Evolutionary conservation across 2,888 invertebrate species (phyloP).

Genomic region (Xestia c-nigrum): DNA sequence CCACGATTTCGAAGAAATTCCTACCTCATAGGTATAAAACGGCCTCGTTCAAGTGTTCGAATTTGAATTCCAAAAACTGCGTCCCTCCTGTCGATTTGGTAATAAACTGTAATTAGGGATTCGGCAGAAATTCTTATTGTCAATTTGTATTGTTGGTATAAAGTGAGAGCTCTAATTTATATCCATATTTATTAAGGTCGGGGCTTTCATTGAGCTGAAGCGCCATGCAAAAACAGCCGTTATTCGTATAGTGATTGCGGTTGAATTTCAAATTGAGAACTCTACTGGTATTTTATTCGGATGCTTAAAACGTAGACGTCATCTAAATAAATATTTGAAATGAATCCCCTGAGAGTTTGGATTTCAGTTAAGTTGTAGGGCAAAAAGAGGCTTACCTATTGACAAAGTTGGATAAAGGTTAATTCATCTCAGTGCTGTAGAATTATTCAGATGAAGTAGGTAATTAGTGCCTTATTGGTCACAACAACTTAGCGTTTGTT

Average conservation of each 20-base stretch:
- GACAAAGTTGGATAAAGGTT: constrained; percentile 33
- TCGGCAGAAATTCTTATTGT: constrained; percentile 69
- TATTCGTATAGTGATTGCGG: constrained; percentile 74
- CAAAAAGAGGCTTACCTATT: constrained; percentile 56
- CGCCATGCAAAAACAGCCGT: constrained; percentile 70
- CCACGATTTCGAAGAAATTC: neutral
- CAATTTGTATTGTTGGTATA: constrained; percentile 73
- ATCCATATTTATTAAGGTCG: constrained; percentile 79
- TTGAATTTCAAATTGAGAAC: constrained; percentile 74
- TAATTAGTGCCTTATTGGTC: neutral
- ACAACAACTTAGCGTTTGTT: neutral
- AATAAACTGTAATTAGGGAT: constrained; percentile 68
- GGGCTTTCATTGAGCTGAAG: constrained; percentile 64
- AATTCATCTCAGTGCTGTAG: constrained; percentile 18
- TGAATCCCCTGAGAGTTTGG: constrained; percentile 72
- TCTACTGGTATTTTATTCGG: constrained; percentile 76
- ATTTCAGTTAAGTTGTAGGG: constrained; percentile 69
- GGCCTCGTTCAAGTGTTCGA: constrained; percentile 32
- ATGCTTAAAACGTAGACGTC: constrained; percentile 75
- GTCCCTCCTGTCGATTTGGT: constrained; percentile 59
- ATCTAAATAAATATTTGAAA: constrained; percentile 82
- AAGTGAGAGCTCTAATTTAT: constrained; percentile 74
- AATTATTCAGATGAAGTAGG: neutral
- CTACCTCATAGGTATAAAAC: constrained; percentile 25
- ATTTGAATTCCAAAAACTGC: constrained; percentile 53